Evolutionary conservation across 2,113 vertebrate species (phyloP), one percentile per base, ranked within the genome.

Genomic region (Cyprinodon brontotheroides): DNA sequence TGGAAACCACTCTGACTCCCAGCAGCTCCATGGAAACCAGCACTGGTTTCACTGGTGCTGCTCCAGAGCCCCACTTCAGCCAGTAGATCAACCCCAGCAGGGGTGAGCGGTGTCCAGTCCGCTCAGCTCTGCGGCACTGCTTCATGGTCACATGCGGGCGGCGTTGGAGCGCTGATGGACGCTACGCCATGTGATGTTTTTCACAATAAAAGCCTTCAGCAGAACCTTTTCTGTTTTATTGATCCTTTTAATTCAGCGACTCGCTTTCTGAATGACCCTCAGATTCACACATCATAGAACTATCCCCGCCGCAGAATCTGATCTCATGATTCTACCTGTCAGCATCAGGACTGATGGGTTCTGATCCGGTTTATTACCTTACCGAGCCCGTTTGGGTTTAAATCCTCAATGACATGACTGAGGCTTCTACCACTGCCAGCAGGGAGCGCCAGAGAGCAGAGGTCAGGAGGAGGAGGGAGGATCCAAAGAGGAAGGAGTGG

Each of bases 401-500:
- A 29, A 29, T 29, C 29, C 29, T 29, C 29, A 29, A 29, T 29
- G 29, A 4, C 4, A 41, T 6, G 41, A 41, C 41, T 41, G 41
- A 6, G 20, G 50, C 14, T 53, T 53, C 50, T 53, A 6, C 4
- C 6, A 41, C 39, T 36, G 64, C 85, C 81, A 87, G 74, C 72
- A 90, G 88, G 61, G 78, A 6, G 83, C 74, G 68, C 41, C 63
- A 82, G 22, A 74, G 72, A 37, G 1, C 29, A 3, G 59, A 45
- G 61, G 40, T 12, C 63, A 39, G 22, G 47, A 4, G 63, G 3
- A 57, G 2, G 9, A 45, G 78, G 78, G 81, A 48, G 85, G 69
- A 36, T 41, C 70, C 13, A 39, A 5, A 62, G 62, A 41, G 29
- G 61, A 36, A 37, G 85, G 82, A 83, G 47, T 85, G 85, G 69